These are phyloP conservation scores for Acanthoscelides obtectus DNA, from an alignment of 2,888 invertebrate species.

Conservation along the genomic window DNA sequence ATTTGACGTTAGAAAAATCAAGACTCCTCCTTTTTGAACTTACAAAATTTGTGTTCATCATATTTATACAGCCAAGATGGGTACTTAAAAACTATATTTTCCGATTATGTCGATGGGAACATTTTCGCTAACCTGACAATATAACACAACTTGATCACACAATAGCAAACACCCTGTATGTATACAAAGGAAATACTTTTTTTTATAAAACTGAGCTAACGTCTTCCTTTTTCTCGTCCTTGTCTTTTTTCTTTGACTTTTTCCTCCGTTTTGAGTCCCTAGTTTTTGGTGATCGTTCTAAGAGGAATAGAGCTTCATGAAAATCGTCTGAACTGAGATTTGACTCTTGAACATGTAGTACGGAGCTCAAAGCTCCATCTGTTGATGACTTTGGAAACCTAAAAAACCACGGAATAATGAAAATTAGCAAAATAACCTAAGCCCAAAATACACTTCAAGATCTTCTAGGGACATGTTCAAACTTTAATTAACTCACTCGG, in stretches of 20 bases:
- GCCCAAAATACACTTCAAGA: no score
- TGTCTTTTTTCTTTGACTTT: conserved; percentile 49
- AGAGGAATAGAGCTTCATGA: conserved; percentile 54
- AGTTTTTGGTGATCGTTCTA: conserved; percentile 52
- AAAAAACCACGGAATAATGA: no score
- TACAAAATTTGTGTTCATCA: no score
- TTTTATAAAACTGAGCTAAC: conserved; percentile 49
- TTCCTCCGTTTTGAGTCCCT: conserved; percentile 49
- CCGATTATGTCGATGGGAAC: no score
- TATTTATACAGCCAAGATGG: no score
- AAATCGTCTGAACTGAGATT: conserved; percentile 56
- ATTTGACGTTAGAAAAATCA: no score
- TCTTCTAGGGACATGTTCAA: no score
- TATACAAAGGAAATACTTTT: neutral
- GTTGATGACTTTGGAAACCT: conserved; percentile 56
- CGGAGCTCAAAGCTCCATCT: conserved; percentile 55
- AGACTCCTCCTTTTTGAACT: no score
- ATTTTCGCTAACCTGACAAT: neutral
- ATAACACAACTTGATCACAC: neutral
- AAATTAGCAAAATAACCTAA: no score
- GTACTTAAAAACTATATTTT: no score
- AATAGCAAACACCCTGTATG: neutral
- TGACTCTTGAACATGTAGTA: conserved; percentile 54
- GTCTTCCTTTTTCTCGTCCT: conserved; percentile 46
- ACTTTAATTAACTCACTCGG: no score